Base-by-base conservation (phyloP, 2,113 vertebrate genomes). In the Perca flavescens region DNA sequence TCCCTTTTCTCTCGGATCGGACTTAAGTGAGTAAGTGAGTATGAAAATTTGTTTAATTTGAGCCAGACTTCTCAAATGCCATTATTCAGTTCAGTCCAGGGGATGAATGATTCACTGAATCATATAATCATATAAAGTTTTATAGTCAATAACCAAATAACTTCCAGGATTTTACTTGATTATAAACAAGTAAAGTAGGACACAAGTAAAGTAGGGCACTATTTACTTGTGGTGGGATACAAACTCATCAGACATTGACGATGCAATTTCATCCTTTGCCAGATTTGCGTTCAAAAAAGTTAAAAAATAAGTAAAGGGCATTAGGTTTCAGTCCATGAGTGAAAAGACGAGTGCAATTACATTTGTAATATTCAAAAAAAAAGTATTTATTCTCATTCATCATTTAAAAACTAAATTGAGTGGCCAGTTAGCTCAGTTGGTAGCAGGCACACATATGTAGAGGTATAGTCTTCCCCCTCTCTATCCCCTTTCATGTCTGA, bases 41-140 rank as follows among this genome's bases (percentile, higher is more conserved):
- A 67, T 79, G 58, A 46, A 74, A 79, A 64, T 19, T 0, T n/a
- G 5, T 54, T 17, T 56, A n/a, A 49, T 31, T 5, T 4, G 22
- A 77, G 79, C 43, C 77, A 81, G 31, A 77, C 56, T 58, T 57
- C 40, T 40, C 49, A 53, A 62, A 77, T 68, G 54, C 25, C 52
- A 74, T n/a, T 16, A 49, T 50, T 74, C 2, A 60, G 31, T 34
- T 58, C 1, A 11, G 60, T 58, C 22, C 43, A 74, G 15, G 1
- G 52, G 56, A 80, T 25, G 63, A 78, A 77, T 68, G 64, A 79
- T 78, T 79, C 65, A 68, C 43, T 4, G 65, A 1, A 49, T 47
- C 52, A 28, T 28, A 28, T 28, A 28, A 28, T 28, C 28, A 28
- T 11, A 63, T 57, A 28, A 72, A 74, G 36, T 49, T 50, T 34